Evolutionary conservation across 2,797 vertebrate genomes (phyloP).

Genomic region (Tangara arthus): DNA sequence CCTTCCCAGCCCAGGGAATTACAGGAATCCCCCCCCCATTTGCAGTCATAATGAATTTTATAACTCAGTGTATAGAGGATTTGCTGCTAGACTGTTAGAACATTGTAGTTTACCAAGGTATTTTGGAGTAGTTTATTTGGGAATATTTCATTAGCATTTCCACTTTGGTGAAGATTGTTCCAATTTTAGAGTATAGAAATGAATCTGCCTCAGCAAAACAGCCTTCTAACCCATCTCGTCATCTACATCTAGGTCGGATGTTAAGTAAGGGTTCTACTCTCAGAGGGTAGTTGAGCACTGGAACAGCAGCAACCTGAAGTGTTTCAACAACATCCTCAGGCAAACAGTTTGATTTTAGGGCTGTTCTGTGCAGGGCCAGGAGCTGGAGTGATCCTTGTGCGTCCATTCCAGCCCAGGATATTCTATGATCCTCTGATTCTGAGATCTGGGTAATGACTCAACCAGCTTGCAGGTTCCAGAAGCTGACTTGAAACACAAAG

Average conservation of each 20-base stretch:
- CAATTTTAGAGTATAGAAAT: neutral
- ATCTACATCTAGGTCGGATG: neutral
- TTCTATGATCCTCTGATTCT: neutral
- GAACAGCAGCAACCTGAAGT: neutral
- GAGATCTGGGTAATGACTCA: neutral
- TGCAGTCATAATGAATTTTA: neutral
- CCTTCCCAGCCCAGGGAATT: neutral
- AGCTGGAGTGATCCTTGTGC: neutral
- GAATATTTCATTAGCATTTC: neutral
- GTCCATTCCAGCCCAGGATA: neutral
- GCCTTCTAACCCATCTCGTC: neutral
- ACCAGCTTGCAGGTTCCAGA: neutral
- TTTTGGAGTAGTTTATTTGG: neutral
- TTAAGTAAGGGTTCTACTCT: neutral
- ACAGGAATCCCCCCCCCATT: neutral
- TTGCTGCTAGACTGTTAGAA: neutral
- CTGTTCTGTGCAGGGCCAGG: neutral
- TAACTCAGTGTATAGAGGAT: neutral
- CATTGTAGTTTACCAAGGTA: neutral
- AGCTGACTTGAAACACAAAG: neutral
- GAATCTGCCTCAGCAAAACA: accelerated
- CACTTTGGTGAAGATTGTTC: neutral
- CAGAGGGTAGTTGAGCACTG: too few species aligned
- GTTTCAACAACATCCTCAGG: neutral
- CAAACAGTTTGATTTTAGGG: neutral